Conservation (phyloP, 1,140 invertebrate species). For the Cephus cinctus region DNA sequence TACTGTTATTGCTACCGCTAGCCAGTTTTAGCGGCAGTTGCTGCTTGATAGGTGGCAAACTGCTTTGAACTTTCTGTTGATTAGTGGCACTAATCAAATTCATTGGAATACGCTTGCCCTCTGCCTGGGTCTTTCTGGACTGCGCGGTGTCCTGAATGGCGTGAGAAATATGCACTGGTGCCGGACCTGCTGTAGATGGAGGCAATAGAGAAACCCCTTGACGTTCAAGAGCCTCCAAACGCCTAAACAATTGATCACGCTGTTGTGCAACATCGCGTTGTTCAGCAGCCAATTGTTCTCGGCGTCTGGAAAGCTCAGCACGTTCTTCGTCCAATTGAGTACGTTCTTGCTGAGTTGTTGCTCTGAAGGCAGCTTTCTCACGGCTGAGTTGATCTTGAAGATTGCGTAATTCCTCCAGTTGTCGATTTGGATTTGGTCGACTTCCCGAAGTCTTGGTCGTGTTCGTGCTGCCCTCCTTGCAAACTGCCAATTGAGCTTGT, state of each 20-base stretch:
- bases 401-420: slow-evolving; percentile 72
- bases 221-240: slow-evolving; percentile 74
- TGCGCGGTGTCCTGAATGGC: slow-evolving; percentile 31
- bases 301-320: slow-evolving; percentile 57
- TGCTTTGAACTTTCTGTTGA: slow-evolving; percentile 70
- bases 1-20: slow-evolving; percentile 55
- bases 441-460: slow-evolving; percentile 59
- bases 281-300: slow-evolving; percentile 70
- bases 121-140: slow-evolving; percentile 35
- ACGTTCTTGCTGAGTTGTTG: slow-evolving; percentile 62
- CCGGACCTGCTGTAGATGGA: slow-evolving; percentile 41
- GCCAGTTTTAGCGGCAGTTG: slow-evolving; percentile 83
- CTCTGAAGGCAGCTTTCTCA: slow-evolving; percentile 77
- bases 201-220: slow-evolving; percentile 62
- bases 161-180: slow-evolving; percentile 28
- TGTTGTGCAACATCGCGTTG: slow-evolving; percentile 83
- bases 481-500: slow-evolving; percentile 64
- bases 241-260: slow-evolving; percentile 80
- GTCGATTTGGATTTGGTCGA: slow-evolving; percentile 57
- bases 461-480: slow-evolving; percentile 49
- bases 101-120: slow-evolving; percentile 59
- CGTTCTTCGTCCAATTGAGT: slow-evolving; percentile 68
- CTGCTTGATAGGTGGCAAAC: slow-evolving; percentile 69
- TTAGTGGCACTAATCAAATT: slow-evolving; percentile 81
- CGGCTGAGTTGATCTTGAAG: slow-evolving; percentile 76